Evolutionary conservation across 2,797 vertebrate species (phyloP).

Genomic region (Rachycentron canadum): DNA sequence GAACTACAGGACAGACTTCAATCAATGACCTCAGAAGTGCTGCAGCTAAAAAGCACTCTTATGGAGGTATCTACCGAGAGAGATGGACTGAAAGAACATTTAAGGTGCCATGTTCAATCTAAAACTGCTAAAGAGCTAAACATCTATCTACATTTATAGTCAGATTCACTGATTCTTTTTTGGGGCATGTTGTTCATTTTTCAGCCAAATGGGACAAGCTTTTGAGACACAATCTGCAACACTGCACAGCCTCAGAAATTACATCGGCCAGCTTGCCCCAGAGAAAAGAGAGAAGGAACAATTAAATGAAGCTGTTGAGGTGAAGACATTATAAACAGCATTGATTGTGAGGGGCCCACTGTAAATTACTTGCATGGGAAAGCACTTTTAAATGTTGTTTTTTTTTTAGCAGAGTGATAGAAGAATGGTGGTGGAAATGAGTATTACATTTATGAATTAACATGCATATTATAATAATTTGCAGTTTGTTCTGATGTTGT

Average conservation of each 20-base stretch:
- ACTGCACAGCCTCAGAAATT: constrained; percentile 85
- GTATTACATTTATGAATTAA: constrained; percentile 15
- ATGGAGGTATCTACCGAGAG: constrained; percentile 75
- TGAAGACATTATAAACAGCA: constrained; percentile 62
- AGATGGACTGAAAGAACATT: constrained; percentile 79
- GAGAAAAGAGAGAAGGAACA: constrained; percentile 80
- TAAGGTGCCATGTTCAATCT: constrained; percentile 77
- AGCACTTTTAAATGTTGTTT: constrained; percentile 34
- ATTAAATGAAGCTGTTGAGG: constrained; percentile 81
- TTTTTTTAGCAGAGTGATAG: constrained; percentile 31
- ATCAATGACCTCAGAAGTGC: constrained; percentile 72
- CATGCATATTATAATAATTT: constrained; percentile 15
- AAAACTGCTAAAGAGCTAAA: constrained; percentile 29
- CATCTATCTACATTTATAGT: constrained; percentile 29
- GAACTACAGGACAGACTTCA: constrained; percentile 77
- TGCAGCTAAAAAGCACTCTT: constrained; percentile 73
- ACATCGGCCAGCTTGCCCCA: constrained; percentile 84
- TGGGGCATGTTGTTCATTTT: constrained; percentile 58
- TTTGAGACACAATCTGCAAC: constrained; percentile 83
- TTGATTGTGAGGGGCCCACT: constrained; percentile 63
- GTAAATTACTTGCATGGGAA: constrained; percentile 46
- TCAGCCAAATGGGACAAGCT: constrained; percentile 81
- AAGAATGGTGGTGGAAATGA: constrained; percentile 10
- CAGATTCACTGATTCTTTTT: constrained; percentile 42
- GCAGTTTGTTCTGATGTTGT: not conserved